phyloP scores from a whole-genome alignment of 2,888 invertebrate species.

The Hecatera dysodea region DNA sequence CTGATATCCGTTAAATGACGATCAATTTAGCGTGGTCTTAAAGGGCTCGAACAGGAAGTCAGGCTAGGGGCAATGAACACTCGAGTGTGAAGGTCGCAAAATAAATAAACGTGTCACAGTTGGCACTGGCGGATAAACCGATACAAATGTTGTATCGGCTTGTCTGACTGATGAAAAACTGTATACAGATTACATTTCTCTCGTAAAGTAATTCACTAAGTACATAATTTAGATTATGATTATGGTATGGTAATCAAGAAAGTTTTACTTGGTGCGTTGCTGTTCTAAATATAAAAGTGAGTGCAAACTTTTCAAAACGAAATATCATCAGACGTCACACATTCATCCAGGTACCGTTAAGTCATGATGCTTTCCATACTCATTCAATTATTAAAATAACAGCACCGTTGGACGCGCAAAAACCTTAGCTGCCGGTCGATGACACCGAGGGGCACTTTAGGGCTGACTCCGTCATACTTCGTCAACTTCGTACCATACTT shows the following conservation, averaged over 20 bases:
- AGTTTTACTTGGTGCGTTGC: background rate
- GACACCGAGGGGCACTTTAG: conserved; percentile 89
- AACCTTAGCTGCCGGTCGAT: conserved; percentile 87
- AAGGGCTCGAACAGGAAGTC: conserved; percentile 78
- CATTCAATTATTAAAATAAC: conserved; percentile 89
- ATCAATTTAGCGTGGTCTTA: conserved; percentile 72
- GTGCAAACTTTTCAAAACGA: conserved; percentile 55
- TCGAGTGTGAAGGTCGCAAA: conserved; percentile 79
- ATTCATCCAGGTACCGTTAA: conserved; percentile 78
- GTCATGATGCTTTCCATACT: conserved; percentile 83
- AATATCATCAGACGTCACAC: conserved; percentile 64
- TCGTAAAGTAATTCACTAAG: conserved; percentile 9
- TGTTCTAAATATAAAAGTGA: conserved; percentile 18
- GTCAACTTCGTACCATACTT: conserved; percentile 75
- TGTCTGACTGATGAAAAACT: conserved; percentile 23
- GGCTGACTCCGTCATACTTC: conserved; percentile 85
- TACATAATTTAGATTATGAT: conserved; percentile 18
- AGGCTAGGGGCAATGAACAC: conserved; percentile 82
- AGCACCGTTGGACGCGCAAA: conserved; percentile 87
- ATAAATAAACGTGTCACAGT: conserved; percentile 66
- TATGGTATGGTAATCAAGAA: background rate
- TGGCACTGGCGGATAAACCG: conserved; percentile 53
- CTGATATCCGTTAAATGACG: conserved; percentile 69
- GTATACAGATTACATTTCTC: conserved; percentile 11
- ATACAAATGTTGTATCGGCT: conserved; percentile 51